These are phyloP conservation scores for Drosophila pachea DNA, from an alignment of 1,140 invertebrate genomes.

Conservation along the genomic window DNA sequence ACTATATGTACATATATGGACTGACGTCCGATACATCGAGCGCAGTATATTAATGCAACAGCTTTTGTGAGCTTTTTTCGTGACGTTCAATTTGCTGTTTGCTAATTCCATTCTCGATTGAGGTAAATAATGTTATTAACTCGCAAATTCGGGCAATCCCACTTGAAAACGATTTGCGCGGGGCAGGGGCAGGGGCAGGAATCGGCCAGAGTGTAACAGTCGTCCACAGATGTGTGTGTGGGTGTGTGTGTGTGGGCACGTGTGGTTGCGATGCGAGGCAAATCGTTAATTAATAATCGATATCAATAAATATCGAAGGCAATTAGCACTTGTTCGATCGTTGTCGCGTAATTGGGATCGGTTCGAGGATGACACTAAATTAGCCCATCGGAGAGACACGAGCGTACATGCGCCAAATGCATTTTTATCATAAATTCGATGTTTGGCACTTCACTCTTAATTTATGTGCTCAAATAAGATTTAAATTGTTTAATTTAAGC, in stretches of 20 bases:
- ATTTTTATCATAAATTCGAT: constrained; percentile 63
- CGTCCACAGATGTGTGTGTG: no score
- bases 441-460: constrained; percentile 29
- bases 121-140: constrained; percentile 29
- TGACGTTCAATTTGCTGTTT: not conserved
- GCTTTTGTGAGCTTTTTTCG: no score
- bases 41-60: no score
- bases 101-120: not conserved
- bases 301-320: constrained; percentile 17
- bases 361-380: constrained; percentile 41
- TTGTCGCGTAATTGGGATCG: constrained; percentile 26
- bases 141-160: constrained; percentile 15
- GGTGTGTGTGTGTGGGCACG: no score
- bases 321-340: constrained; percentile 20
- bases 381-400: constrained; percentile 34
- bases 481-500: constrained; percentile 67
- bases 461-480: constrained; percentile 54
- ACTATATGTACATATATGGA: no score
- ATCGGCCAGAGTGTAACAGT: no score
- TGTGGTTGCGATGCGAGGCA: no score
- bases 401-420: constrained; percentile 55
- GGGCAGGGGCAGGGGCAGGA: no score
- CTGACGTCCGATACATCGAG: no score
- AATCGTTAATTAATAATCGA: constrained; percentile 16
- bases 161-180: constrained; percentile 5